Evolutionary conservation across 2,888 invertebrate genomes (phyloP), one percentile per base, ranked within the genome.

Genomic region (Pseudoips prasinana): DNA sequence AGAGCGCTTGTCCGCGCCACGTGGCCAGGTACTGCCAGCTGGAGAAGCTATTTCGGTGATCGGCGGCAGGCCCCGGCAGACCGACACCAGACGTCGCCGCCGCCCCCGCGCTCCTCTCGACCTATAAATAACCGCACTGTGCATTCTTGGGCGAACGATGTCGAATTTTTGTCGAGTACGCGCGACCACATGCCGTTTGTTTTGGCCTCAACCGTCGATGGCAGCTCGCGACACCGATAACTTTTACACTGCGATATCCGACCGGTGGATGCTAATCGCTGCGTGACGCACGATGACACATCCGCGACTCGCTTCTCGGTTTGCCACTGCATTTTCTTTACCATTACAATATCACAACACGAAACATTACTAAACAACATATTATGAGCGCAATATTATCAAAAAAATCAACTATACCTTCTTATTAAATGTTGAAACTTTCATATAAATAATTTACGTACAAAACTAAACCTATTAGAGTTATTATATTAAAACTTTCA

Each of bases 11-110:
- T 62, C 52, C 51, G 55, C 53, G 71, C 84, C 86, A 87, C 87
- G 87, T 87, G 87, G 76, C 70, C 83, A 83, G 86, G 84, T 84
- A 85, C 70, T 63, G 79, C 81, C 85, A 86, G 83, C 87, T 88
- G 88, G 87, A 87, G 75, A 78, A 80, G 84, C 72, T 88, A 88
- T 88, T 88, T 88, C 72, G 71, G 88, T 84, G 89, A 87, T 83
- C 88, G 90, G 88, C 85, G 83, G 89, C 90, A 90, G 90, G 88
- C 89, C 90, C 90, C 85, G 90, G 90, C 88, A 90, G 90, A 89
- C 86, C 90, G 89, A 87, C 85, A 86, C 84, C 85, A 88, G 87
- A 87, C 88, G 82, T 78, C 77, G 82, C 74, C 77, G 80, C 82
- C 86, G 85, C 80, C 86, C 86, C 87, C 87, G 92, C 88, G 80